Base-by-base conservation (phyloP, 2,888 invertebrate species). In the Unio delphinus region DNA sequence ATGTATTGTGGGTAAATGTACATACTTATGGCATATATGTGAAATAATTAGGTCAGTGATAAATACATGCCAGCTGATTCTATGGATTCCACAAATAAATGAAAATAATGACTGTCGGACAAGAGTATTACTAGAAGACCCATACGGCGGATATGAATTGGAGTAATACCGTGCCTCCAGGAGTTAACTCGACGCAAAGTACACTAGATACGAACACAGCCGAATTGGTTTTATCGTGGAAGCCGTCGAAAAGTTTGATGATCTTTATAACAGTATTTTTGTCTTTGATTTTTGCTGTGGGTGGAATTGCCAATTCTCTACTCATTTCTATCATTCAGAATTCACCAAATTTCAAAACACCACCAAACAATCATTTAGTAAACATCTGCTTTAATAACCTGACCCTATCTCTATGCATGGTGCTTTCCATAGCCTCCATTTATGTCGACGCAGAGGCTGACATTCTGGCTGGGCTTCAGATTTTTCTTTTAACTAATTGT, bases 381-480 rank as follows among this genome's bases (percentile, higher is more conserved):
- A 88, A 87, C 74, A 87, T 88, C 28, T 86, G 87, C 69, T 75
- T 81, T 58, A 87, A 83, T 64, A 87, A 88, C 72, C 61, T 87
- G 18, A 63, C 83, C 8, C 69, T 88, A 59, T 80, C 81, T 54
- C 15, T 83, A 8, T 78, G 79, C 67, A 86, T 86, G 83, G 18
- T 84, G 18, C 67, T 86, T 5, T 83, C 86, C 6, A 60, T 84
- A 30, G 65, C 80, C 8, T 80, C 82, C 0, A 59, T 86, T 20
- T 72, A 81, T 63, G 58, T 78, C 26, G 76, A 73, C 67, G 61
- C 68, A 4, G 65, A 72, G 45, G 58, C 72, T 30, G 56, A 78
- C 20, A 72, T 80, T 23, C 67, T 87, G 20, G 74, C 83, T 8
- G 81, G 83, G 8, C 55, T 85, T 20, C 87, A 87, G 72, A 64